Evolutionary conservation across 2,113 vertebrate species (phyloP).

Genomic region (Neotragus moschatus): DNA sequence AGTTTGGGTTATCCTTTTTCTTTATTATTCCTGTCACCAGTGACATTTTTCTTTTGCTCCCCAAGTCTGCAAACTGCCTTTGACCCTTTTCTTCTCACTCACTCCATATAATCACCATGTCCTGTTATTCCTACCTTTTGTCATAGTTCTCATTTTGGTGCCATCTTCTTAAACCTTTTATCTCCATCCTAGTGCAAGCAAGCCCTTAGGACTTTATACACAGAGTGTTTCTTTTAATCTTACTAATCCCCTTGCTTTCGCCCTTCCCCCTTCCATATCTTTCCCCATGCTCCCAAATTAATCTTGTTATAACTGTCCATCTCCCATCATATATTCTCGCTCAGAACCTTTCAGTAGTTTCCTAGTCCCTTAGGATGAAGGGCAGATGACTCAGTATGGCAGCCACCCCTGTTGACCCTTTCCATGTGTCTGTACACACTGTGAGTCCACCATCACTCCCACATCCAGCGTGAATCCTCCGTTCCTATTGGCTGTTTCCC

Average conservation of each 20-base stretch:
- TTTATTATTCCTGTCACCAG: neutral
- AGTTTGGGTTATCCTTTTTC: neutral
- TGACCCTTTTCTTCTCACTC: neutral
- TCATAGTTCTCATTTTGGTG: neutral
- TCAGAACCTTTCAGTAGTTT: neutral
- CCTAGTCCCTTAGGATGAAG: neutral
- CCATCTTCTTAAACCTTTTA: neutral
- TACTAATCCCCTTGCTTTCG: neutral
- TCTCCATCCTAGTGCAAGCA: neutral
- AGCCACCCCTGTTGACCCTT: neutral
- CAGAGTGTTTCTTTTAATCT: neutral
- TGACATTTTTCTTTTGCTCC: neutral
- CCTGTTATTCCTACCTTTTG: neutral
- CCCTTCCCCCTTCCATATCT: neutral
- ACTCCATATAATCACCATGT: neutral
- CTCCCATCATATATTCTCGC: neutral
- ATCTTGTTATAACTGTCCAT: neutral
- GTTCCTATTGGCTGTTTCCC: neutral
- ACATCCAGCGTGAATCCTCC: neutral
- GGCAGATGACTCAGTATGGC: neutral
- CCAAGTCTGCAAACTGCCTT: neutral
- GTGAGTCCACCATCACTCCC: neutral
- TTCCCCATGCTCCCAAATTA: neutral
- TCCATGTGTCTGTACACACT: neutral
- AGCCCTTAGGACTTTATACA: neutral